These are phyloP conservation scores for Zaprionus davidi DNA, from an alignment of 1,140 invertebrate species.

Conservation along the genomic window DNA sequence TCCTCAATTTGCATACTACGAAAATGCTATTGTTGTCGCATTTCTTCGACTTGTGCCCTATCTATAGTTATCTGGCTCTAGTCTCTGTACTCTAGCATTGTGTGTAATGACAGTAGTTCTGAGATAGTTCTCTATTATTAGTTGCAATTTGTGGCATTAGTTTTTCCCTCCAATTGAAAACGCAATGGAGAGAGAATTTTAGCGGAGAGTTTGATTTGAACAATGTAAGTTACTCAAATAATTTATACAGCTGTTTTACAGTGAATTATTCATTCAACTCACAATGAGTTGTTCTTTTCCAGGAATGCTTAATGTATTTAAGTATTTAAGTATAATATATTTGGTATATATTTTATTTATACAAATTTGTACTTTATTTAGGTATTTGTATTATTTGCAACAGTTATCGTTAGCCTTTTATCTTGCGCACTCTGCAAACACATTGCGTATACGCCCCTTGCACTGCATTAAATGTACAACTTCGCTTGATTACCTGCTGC, in stretches of 20 bases:
- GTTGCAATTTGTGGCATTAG: neutral
- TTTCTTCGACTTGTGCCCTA: constrained; percentile 18
- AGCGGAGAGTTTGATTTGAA: neutral
- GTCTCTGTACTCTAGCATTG: neutral
- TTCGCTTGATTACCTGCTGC: constrained; percentile 61
- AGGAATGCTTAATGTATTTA: too few relatives aligned
- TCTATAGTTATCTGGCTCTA: neutral
- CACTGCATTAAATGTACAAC: neutral
- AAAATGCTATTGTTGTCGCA: constrained; percentile 45
- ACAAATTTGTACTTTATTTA: neutral
- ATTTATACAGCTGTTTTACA: neutral
- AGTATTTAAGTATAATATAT: neutral
- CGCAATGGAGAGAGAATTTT: too few relatives aligned
- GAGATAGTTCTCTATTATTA: constrained; percentile 14
- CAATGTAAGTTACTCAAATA: neutral
- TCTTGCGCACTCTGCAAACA: neutral
- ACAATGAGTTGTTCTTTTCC: neutral
- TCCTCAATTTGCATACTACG: constrained; percentile 37
- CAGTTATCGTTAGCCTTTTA: neutral
- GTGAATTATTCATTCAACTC: neutral
- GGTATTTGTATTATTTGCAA: neutral
- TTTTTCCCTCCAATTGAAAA: neutral
- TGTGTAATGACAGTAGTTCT: constrained; percentile 23
- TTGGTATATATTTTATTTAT: neutral
- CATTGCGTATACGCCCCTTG: constrained; percentile 9